Percentiles rank a stretch among this genome's conserved stretches.
These are phyloP conservation scores for Hirundo rustica DNA, from an alignment of 2,797 vertebrate species.

Conservation along the genomic window DNA sequence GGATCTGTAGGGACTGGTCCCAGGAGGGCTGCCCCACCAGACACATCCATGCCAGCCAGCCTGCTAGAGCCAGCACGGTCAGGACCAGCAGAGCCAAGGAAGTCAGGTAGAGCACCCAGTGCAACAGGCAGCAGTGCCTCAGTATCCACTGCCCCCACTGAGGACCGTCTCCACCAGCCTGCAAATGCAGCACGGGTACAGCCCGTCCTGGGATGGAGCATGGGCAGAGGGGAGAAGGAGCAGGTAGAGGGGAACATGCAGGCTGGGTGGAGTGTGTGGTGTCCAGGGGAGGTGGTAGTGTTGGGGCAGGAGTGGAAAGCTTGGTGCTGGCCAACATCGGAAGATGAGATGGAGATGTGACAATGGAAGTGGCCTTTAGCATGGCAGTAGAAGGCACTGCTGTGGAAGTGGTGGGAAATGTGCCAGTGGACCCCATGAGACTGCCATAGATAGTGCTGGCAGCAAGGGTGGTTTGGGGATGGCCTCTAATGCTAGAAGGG, in stretches of 20 bases:
- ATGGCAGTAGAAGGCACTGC: not conserved
- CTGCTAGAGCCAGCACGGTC: not conserved
- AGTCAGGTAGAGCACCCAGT: slow-evolving; percentile 18
- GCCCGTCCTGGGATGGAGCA: not conserved
- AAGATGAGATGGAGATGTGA: not conserved
- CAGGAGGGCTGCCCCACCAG: not conserved
- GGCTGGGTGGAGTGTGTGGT: not conserved
- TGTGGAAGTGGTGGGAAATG: rapidly evolving
- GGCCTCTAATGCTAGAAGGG: not conserved
- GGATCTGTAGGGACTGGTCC: not conserved
- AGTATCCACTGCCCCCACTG: slow-evolving; percentile 15
- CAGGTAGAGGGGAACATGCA: not conserved
- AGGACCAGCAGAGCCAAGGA: slow-evolving; percentile 13
- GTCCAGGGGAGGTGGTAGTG: not conserved
- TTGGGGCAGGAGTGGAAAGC: not conserved
- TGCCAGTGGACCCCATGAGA: not conserved
- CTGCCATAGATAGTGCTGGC: not conserved
- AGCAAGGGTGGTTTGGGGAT: not conserved
- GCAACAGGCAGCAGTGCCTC: slow-evolving; percentile 34
- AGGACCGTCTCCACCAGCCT: not conserved
- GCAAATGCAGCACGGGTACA: rapidly evolving
- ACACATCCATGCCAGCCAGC: slow-evolving; percentile 15
- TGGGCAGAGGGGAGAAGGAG: not conserved
- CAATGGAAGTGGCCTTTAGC: not conserved
- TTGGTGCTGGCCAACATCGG: rapidly evolving